phyloP scores from a whole-genome alignment of 2,113 vertebrate species.

The Craseonycteris thonglongyai region DNA sequence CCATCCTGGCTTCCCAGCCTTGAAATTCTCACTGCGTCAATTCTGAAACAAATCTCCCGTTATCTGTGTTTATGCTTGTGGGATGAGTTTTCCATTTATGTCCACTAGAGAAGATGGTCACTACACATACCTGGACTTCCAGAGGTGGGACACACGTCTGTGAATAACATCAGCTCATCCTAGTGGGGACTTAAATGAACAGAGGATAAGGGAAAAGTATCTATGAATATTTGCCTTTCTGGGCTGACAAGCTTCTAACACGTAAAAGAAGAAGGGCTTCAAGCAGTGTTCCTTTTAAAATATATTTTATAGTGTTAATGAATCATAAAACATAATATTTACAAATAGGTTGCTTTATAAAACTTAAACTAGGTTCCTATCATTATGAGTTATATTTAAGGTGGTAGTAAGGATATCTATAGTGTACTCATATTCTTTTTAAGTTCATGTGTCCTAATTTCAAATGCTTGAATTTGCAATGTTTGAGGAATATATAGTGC shows the following conservation, averaged over 20 bases:
- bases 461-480: background rate
- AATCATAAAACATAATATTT: constrained; percentile 33
- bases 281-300: background rate
- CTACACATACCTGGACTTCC: background rate
- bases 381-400: background rate
- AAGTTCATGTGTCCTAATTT: constrained; percentile 14
- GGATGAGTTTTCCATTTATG: constrained; percentile 1
- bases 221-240: background rate
- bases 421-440: constrained; percentile 16
- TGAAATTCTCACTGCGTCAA: background rate
- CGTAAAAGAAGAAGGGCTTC: background rate
- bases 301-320: background rate
- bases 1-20: no score
- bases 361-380: background rate
- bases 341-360: background rate
- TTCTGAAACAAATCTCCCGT: background rate
- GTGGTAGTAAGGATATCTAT: background rate
- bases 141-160: background rate
- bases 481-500: background rate
- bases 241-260: background rate
- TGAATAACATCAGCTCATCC: background rate
- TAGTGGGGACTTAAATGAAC: background rate
- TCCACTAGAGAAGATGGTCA: background rate
- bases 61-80: background rate
- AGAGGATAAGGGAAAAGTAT: background rate